Evolutionary conservation across 1,140 invertebrate species (phyloP).

Genomic region (Calephelis virginiensis): DNA sequence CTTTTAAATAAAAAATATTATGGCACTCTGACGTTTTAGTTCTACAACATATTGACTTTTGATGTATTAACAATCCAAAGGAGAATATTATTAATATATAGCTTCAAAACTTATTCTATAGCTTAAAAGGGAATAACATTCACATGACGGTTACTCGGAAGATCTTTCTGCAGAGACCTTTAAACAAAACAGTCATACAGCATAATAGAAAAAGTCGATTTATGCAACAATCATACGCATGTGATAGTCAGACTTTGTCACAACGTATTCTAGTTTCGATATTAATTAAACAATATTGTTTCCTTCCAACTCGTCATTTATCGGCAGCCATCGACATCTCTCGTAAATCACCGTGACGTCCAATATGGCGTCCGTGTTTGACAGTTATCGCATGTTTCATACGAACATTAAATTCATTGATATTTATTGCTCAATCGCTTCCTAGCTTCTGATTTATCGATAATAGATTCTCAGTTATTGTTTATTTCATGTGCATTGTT

Average conservation of each 20-base stretch:
- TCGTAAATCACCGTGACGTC: slow-evolving; percentile 60
- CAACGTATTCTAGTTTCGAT: slow-evolving; percentile 4
- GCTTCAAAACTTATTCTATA: too few species aligned
- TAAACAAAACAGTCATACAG: too few species aligned
- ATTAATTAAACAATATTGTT: slow-evolving; percentile 17
- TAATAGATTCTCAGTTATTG: slow-evolving; percentile 62
- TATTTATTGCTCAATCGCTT: slow-evolving; percentile 69
- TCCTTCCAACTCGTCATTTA: slow-evolving; percentile 16
- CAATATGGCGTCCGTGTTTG: slow-evolving; percentile 59
- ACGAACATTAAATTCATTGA: slow-evolving; percentile 68
- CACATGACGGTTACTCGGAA: too few species aligned
- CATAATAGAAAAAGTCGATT: too few species aligned
- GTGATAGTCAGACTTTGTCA: not conserved
- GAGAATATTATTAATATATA: too few species aligned
- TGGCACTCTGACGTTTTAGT: too few species aligned
- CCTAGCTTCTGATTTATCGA: slow-evolving; percentile 59
- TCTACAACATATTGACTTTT: too few species aligned
- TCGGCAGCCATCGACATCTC: slow-evolving; percentile 8
- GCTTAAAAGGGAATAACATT: too few species aligned
- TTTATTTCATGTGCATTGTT: slow-evolving; percentile 52
- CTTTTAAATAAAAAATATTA: too few species aligned
- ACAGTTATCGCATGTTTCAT: slow-evolving; percentile 63
- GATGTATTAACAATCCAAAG: too few species aligned
- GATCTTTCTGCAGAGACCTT: too few species aligned
- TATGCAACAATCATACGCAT: too few species aligned